phyloP scores from a whole-genome alignment of 2,797 vertebrate species.

The Sebastes matsubarae region DNA sequence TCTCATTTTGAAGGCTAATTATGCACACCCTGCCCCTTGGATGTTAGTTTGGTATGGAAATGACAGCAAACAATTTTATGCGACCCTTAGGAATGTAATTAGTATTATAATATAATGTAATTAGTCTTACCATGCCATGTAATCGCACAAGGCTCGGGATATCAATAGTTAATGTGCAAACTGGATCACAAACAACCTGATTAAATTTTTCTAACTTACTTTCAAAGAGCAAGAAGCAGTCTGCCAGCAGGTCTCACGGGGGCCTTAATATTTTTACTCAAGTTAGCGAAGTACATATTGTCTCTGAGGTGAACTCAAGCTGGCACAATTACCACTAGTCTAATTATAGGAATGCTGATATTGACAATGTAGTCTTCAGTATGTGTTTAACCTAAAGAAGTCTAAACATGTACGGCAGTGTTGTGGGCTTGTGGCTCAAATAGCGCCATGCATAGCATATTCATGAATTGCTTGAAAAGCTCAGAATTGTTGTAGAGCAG shows the following conservation, averaged over 20 bases:
- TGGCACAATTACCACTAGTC: conserved; percentile 21
- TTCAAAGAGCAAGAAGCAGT: conserved; percentile 62
- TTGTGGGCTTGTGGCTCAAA: neutral
- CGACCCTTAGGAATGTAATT: conserved; percentile 65
- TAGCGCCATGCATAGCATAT: neutral
- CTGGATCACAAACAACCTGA: conserved; percentile 74
- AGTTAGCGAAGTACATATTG: conserved; percentile 65
- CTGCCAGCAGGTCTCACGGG: conserved; percentile 62
- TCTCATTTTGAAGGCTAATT: conserved; percentile 58
- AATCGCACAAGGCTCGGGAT: conserved; percentile 44
- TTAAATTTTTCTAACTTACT: conserved; percentile 62
- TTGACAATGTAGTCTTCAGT: conserved; percentile 21
- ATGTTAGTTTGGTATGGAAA: conserved; percentile 65
- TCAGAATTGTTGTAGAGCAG: neutral
- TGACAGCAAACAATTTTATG: conserved; percentile 62
- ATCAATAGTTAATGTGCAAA: conserved; percentile 72
- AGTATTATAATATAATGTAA: conserved; percentile 71
- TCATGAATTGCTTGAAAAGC: neutral
- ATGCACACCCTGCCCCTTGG: conserved; percentile 53
- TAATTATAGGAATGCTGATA: conserved; percentile 57
- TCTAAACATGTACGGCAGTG: neutral
- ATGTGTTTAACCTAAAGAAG: conserved; percentile 32
- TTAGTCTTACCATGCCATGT: conserved; percentile 57
- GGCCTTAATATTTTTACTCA: conserved; percentile 64
- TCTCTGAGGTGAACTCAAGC: conserved; percentile 55